Evolutionary conservation across 2,113 vertebrate genomes (phyloP).

Genomic region (Sceloporus undulatus): DNA sequence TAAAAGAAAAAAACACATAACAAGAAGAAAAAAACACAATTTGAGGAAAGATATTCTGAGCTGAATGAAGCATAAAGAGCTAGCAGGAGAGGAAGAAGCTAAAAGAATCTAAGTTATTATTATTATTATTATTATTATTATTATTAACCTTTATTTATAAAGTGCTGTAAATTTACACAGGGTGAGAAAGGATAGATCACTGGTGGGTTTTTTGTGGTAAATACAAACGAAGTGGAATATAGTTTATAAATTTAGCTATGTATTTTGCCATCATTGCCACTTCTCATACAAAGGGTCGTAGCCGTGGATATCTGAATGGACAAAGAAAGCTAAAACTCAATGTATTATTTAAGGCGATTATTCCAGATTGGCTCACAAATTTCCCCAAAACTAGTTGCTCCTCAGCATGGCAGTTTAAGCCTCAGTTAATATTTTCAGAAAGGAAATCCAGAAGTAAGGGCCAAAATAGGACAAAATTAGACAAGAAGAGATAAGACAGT

Average conservation of each 20-base stretch:
- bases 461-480: not conserved
- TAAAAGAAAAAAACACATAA: not conserved
- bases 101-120: not conserved
- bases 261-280: not conserved
- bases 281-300: not conserved
- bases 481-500: too few species aligned
- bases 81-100: not conserved
- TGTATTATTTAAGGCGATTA: not conserved
- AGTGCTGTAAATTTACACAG: too few species aligned
- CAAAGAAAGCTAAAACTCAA: not conserved
- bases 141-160: too few species aligned
- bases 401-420: not conserved
- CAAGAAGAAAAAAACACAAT: not conserved
- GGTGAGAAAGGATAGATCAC: not conserved
- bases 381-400: not conserved
- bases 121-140: too few species aligned
- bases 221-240: not conserved
- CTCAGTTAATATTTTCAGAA: not conserved
- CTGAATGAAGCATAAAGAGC: not conserved
- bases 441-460: not conserved
- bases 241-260: not conserved
- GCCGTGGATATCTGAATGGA: not conserved
- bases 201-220: not conserved
- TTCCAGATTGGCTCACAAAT: not conserved
- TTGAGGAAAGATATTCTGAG: constrained; percentile 14